phyloP scores from a whole-genome alignment of 2,113 vertebrate genomes.

The Urocitellus parryii region DNA sequence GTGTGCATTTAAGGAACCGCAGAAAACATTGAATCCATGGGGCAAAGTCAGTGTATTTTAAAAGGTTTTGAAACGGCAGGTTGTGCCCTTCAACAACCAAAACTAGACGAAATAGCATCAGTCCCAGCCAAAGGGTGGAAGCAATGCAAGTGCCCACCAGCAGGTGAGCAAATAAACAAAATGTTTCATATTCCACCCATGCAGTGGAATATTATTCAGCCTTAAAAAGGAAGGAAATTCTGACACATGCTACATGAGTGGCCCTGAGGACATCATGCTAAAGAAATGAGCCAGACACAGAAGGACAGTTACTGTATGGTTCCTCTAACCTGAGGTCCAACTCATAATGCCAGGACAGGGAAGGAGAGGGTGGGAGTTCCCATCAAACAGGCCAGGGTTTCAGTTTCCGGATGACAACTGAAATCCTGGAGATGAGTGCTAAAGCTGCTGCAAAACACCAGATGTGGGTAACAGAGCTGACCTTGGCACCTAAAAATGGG shows the following conservation, averaged over 20 bases:
- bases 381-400: not conserved
- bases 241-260: not conserved
- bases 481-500: not conserved
- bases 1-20: not conserved
- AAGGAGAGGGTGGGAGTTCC: fast-evolving
- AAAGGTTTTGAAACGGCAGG: not conserved
- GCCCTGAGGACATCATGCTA: not conserved
- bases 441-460: too few relatives aligned
- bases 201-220: not conserved
- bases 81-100: not conserved
- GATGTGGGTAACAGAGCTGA: not conserved
- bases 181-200: too few relatives aligned
- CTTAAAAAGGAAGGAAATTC: not conserved
- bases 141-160: fast-evolving
- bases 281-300: not conserved
- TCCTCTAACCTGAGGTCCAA: too few relatives aligned
- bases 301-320: not conserved
- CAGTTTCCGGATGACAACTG: not conserved
- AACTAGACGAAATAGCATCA: not conserved
- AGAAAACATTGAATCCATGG: not conserved
- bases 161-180: not conserved
- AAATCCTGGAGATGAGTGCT: not conserved
- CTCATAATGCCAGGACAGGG: fast-evolving
- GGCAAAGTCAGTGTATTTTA: not conserved
- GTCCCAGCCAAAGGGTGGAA: not conserved